Conservation (phyloP, 2,113 vertebrate genomes). For the Tragelaphus strepsiceros region DNA sequence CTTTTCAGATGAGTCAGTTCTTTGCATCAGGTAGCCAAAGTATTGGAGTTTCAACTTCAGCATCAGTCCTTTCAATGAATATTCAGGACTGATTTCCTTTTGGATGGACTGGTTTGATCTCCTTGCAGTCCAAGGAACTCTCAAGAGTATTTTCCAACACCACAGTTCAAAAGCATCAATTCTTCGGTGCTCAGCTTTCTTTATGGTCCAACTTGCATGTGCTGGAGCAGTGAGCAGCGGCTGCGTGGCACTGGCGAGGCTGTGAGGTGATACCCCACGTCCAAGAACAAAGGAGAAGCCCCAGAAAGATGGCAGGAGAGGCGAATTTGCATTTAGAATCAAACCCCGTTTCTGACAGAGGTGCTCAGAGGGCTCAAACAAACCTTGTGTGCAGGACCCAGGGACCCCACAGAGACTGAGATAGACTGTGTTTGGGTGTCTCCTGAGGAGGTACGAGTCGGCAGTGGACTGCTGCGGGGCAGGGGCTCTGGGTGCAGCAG, state of each 20-base stretch:
- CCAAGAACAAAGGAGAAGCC: neutral
- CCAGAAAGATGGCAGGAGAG: neutral
- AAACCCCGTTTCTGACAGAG: neutral
- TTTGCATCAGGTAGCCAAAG: neutral
- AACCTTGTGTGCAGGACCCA: neutral
- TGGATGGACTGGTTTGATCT: neutral
- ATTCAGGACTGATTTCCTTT: neutral
- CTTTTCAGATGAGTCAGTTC: neutral
- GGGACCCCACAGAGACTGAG: neutral
- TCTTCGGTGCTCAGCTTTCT: neutral
- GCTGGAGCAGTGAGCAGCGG: accelerated
- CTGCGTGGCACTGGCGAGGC: accelerated
- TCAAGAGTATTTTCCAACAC: neutral
- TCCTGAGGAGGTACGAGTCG: neutral
- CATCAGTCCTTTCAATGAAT: neutral
- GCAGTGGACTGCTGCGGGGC: neutral
- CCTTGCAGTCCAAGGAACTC: neutral
- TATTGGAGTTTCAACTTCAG: neutral
- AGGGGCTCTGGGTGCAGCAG: neutral
- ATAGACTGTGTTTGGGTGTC: neutral
- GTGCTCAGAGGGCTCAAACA: neutral
- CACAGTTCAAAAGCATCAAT: neutral
- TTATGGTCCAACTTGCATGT: accelerated
- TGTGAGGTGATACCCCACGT: accelerated
- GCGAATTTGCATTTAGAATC: neutral